Evolutionary conservation across 2,797 vertebrate species (phyloP).

Genomic region (Anableps anableps): DNA sequence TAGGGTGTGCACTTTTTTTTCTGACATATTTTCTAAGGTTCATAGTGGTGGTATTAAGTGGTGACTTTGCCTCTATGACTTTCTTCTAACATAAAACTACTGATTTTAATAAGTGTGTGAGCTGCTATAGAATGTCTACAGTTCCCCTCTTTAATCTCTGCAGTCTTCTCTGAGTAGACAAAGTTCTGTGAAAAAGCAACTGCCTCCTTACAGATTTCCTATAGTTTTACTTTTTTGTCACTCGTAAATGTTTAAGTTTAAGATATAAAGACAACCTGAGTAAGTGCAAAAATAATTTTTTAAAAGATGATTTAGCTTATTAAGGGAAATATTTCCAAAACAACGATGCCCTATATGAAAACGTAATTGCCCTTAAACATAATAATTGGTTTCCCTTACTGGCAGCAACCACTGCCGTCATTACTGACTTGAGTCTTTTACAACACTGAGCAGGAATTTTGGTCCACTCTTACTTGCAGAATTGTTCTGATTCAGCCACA

Average conservation of each 20-base stretch:
- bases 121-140: neutral
- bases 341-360: neutral
- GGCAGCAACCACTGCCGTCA: neutral
- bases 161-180: neutral
- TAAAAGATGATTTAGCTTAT: neutral
- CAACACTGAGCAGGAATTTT: neutral
- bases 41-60: conserved; percentile 28
- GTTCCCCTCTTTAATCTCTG: neutral
- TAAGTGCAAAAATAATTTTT: neutral
- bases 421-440: neutral
- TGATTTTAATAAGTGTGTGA: conserved; percentile 11
- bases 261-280: neutral
- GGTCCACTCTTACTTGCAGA: neutral
- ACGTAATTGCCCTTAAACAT: neutral
- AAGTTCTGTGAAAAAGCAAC: neutral
- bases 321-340: neutral
- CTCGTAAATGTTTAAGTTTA: neutral
- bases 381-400: neutral
- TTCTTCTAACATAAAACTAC: neutral
- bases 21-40: conserved; percentile 31
- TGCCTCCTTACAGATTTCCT: neutral
- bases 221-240: neutral
- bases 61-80: conserved; percentile 37
- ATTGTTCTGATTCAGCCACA: neutral
- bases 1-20: conserved; percentile 19